Conservation (phyloP, 64 coral and sea anemone species). For the Dendronephthya gigantea region DNA sequence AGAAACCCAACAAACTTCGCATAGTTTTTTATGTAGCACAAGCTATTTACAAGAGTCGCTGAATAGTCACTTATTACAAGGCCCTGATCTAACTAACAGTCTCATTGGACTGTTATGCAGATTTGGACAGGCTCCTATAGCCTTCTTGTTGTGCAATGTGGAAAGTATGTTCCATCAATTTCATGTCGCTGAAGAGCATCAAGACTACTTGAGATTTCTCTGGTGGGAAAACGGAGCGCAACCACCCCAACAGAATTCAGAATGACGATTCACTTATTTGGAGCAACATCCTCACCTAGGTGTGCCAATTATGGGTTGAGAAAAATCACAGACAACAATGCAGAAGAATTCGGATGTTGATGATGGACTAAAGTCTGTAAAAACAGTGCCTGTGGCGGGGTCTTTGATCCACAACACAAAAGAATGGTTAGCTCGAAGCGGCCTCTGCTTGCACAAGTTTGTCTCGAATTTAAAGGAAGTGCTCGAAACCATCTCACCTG, state of each 20-base stretch:
- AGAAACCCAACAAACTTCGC: background rate
- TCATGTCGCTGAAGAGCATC: background rate
- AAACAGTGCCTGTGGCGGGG: background rate
- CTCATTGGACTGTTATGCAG: background rate
- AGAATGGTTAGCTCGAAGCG: background rate
- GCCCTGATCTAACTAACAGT: background rate
- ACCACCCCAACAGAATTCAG: background rate
- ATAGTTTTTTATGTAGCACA: background rate
- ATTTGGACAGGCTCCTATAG: background rate
- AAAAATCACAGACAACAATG: background rate
- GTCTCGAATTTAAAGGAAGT: conserved; percentile 6
- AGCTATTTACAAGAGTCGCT: background rate
- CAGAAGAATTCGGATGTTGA: background rate
- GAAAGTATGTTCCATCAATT: conserved; percentile 14
- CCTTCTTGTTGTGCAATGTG: background rate
- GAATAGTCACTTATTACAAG: background rate
- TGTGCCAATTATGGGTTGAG: background rate
- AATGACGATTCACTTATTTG: background rate
- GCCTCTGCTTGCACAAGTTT: background rate
- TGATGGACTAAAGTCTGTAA: background rate
- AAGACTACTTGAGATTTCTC: background rate
- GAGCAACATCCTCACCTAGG: background rate
- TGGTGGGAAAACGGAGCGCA: background rate
- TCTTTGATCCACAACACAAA: background rate
- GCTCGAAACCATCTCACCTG: background rate